Conservation (phyloP, 2,888 invertebrate species). For the Dicyrtomina minuta region DNA sequence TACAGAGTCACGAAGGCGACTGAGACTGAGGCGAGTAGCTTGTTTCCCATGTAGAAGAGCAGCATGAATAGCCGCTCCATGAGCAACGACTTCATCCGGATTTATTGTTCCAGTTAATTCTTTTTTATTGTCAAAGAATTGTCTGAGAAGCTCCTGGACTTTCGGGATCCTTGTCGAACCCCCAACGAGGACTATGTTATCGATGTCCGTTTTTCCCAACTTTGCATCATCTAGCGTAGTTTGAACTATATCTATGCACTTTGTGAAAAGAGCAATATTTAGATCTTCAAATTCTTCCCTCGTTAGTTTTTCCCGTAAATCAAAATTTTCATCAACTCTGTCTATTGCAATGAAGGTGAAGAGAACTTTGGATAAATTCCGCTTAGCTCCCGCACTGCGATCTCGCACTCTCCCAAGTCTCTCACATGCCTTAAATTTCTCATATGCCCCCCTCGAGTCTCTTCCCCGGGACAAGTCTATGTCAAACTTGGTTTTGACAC, state of each 20-base stretch:
- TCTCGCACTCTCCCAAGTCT: constrained; percentile 1
- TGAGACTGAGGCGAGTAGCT: background rate
- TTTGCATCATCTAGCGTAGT: background rate
- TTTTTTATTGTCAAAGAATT: constrained; percentile 70
- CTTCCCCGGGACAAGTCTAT: constrained; percentile 13
- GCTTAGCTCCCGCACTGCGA: constrained; percentile 18
- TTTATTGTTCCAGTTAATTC: constrained; percentile 73
- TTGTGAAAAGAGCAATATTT: background rate
- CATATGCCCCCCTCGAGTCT: background rate
- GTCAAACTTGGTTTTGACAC: constrained; percentile 4
- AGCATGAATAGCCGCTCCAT: constrained; percentile 74
- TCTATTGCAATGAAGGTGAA: background rate
- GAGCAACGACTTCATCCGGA: constrained; percentile 79
- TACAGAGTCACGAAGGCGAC: constrained; percentile 58
- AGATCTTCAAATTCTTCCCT: background rate
- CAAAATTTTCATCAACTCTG: background rate
- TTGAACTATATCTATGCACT: background rate
- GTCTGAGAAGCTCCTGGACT: constrained; percentile 71
- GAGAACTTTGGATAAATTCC: background rate
- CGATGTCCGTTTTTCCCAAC: background rate
- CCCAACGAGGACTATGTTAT: constrained; percentile 4
- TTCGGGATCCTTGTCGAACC: constrained; percentile 74
- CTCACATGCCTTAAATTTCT: background rate
- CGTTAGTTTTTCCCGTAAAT: too few relatives aligned
- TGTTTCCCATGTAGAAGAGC: constrained; percentile 62